Evolutionary conservation across 2,797 vertebrate species (phyloP), one percentile per base, ranked within the genome.

Genomic region (Pagetopsis macropterus): DNA sequence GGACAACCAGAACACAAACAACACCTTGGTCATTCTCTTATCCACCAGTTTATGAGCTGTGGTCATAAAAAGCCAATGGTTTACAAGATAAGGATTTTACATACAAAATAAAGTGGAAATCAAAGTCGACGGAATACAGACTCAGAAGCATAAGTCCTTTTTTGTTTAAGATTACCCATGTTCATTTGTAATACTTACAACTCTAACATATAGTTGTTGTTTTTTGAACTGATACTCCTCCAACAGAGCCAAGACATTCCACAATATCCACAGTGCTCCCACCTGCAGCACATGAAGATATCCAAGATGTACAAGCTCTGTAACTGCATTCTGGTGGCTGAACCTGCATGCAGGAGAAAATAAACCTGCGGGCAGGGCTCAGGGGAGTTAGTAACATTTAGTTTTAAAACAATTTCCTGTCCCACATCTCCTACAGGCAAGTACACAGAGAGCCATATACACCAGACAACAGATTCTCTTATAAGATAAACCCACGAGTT

Each of bases 241-340:
- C 63, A 81, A 46, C 65, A 49, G 77, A 70, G 86, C 88, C 85
- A 88, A 87, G 72, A 81, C 77, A 90, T 89, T 87, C 65, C 82
- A 78, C 54, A 63, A 78, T 87, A 85, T 88, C 84, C 87, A 76
- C 83, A 84, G 73, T 79, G 78, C 75, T 89, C 84, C 78, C 83
- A 89, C 81, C 90, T 91, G 89, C 76, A 81, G 64, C 70, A 76
- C 62, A 72, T 10, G 48, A 77, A 79, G 75, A 84, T 70, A 80
- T 85, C 66, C 27, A 62, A 75, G 76, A 89, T 92, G 88, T 88
- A 89, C 83, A 84, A 74, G 62, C 73, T 76, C 77, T 67, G 55
- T 84, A 80, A 81, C 50, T 69, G 51, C 76, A 71, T 83, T 83
- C 62, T 75, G 44, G 33, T 77, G 50, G 64, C 75, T 81, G 44